A percentile compares a stretch with the other conserved stretches of the same genome.
phyloP scores from a whole-genome alignment of 2,797 vertebrate species.

The Centroberyx gerrardi region DNA sequence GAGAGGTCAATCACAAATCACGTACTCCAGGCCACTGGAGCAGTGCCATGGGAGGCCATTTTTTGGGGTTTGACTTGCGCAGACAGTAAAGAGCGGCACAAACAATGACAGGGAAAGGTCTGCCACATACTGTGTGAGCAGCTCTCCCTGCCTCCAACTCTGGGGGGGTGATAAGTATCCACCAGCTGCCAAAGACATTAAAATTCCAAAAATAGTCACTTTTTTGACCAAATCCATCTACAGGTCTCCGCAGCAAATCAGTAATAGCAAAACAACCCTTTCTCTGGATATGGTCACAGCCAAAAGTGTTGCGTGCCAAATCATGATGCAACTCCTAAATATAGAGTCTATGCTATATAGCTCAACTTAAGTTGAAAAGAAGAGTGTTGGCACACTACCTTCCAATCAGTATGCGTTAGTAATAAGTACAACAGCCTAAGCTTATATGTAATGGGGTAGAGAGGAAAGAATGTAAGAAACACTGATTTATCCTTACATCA shows the following conservation, averaged over 20 bases:
- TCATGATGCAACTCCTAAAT: slow-evolving; percentile 59
- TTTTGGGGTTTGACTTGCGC: slow-evolving; percentile 58
- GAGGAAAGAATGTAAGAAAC: slow-evolving; percentile 61
- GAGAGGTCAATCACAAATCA: slow-evolving; percentile 74
- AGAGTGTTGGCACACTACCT: slow-evolving; percentile 46
- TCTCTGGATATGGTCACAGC: slow-evolving; percentile 50
- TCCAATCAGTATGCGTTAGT: slow-evolving; percentile 57
- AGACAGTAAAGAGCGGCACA: slow-evolving; percentile 64
- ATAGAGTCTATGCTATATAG: slow-evolving; percentile 52
- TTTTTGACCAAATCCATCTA: slow-evolving; percentile 65
- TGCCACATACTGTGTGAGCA: slow-evolving; percentile 54
- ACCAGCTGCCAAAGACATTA: slow-evolving; percentile 67
- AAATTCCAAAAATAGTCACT: slow-evolving; percentile 76
- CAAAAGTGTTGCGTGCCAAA: slow-evolving; percentile 55
- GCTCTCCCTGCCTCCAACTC: slow-evolving; percentile 58
- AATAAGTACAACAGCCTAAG: slow-evolving; percentile 57
- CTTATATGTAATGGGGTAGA: slow-evolving; percentile 47
- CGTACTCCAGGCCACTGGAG: slow-evolving; percentile 31
- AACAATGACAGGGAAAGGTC: slow-evolving; percentile 72
- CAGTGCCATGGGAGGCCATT: slow-evolving; percentile 56
- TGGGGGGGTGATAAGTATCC: slow-evolving; percentile 71
- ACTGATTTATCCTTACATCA: slow-evolving; percentile 65
- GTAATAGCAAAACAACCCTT: slow-evolving; percentile 54
- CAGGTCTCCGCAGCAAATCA: slow-evolving; percentile 49
- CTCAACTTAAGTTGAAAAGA: slow-evolving; percentile 31